These are phyloP conservation scores for Andrena haemorrhoa DNA, from an alignment of 2,888 invertebrate genomes.

Conservation along the genomic window DNA sequence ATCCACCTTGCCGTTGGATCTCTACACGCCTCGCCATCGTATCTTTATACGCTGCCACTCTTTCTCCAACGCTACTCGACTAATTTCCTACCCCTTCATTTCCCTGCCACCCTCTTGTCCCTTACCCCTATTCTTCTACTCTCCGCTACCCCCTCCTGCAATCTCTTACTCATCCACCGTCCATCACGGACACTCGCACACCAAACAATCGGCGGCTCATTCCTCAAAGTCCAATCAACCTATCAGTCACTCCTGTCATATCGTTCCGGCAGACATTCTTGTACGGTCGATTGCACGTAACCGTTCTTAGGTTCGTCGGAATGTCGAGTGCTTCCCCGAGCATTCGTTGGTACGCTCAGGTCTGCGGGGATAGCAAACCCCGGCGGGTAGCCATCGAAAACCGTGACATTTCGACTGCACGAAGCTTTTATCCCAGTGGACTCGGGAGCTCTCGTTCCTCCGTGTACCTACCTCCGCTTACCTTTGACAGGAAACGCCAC, in stretches of 20 bases:
- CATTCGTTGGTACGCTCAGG: constrained; percentile 4
- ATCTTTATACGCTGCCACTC: neutral
- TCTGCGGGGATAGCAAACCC: too few relatives aligned
- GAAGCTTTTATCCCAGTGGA: neutral
- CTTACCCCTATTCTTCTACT: neutral
- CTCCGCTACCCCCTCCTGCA: neutral
- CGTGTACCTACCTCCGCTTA: neutral
- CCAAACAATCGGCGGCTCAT: constrained; percentile 3
- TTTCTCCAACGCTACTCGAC: neutral
- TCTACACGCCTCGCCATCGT: neutral
- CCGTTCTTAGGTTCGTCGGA: constrained; percentile 30
- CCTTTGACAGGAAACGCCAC: neutral
- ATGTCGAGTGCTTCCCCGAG: constrained; percentile 20
- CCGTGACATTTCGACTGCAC: neutral
- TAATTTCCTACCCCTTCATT: too few relatives aligned
- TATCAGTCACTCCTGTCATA: neutral
- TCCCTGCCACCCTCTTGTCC: neutral
- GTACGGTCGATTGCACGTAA: constrained; percentile 25
- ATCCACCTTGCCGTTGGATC: neutral
- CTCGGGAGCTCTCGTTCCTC: neutral
- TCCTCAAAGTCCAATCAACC: constrained; percentile 13
- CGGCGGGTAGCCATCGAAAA: neutral
- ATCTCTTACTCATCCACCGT: neutral
- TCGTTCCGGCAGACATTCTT: neutral
- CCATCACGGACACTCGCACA: neutral